These are phyloP conservation scores for Chaetura pelagica DNA, from an alignment of 2,113 vertebrate species.

Conservation along the genomic window DNA sequence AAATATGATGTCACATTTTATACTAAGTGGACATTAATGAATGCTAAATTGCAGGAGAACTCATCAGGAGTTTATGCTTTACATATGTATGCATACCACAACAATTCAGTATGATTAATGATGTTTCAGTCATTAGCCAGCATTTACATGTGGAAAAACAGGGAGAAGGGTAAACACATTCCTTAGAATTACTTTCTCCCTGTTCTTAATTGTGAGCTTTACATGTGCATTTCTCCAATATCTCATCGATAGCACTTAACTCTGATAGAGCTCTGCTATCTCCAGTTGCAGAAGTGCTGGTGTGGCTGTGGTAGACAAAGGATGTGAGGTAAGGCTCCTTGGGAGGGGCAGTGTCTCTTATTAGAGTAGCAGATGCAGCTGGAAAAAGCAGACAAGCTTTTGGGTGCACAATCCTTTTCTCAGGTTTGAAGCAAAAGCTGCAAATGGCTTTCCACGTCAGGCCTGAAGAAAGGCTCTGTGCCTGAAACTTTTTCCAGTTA, in stretches of 20 bases:
- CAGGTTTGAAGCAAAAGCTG: not conserved
- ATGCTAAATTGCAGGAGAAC: conserved; percentile 29
- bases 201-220: not conserved
- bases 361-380: not conserved
- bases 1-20: conserved; percentile 49
- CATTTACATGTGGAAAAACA: conserved; percentile 21
- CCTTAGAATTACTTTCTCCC: not conserved
- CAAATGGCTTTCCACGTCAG: not conserved
- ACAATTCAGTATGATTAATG: conserved; percentile 36
- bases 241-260: not conserved
- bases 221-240: not conserved
- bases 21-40: conserved; percentile 54
- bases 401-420: not conserved
- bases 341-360: not conserved
- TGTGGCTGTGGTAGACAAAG: not conserved
- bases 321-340: not conserved
- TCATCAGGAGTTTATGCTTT: conserved; percentile 37
- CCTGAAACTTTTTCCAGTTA: not conserved
- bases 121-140: conserved; percentile 15
- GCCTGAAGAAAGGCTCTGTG: not conserved
- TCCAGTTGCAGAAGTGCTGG: not conserved
- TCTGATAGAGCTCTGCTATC: not conserved
- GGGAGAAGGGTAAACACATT: not conserved
- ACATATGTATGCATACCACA: conserved; percentile 9
- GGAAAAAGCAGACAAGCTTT: conserved; percentile 11